phyloP scores from a whole-genome alignment of 2,113 vertebrate species.

The Caranx melampygus region DNA sequence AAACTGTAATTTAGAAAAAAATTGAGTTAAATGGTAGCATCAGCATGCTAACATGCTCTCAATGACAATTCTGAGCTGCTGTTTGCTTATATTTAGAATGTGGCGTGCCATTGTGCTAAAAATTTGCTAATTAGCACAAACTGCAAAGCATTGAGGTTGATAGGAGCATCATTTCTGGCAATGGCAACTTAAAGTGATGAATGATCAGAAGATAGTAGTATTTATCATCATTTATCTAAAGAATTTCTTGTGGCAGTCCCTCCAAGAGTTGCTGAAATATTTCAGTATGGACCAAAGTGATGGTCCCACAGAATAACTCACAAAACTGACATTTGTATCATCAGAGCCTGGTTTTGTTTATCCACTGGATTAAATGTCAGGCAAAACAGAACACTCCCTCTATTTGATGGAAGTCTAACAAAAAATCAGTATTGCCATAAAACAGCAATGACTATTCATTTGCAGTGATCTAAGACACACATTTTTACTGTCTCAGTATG shows the following conservation, averaged over 20 bases:
- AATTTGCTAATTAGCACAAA: neutral
- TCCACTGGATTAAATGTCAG: neutral
- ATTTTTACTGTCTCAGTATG: neutral
- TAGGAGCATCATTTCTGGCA: too few relatives aligned
- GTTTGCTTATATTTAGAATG: neutral
- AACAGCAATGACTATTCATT: slow-evolving; percentile 27
- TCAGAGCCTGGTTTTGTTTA: neutral
- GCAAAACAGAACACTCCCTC: slow-evolving; percentile 8
- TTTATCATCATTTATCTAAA: neutral
- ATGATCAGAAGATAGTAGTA: neutral
- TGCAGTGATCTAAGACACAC: slow-evolving; percentile 28
- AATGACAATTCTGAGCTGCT: neutral
- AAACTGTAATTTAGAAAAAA: neutral
- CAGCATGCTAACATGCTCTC: neutral
- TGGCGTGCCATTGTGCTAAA: neutral
- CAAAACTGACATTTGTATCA: neutral
- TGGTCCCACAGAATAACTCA: neutral
- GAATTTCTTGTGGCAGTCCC: neutral
- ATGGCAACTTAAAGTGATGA: too few relatives aligned
- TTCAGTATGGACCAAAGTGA: neutral
- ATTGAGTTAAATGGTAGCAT: neutral
- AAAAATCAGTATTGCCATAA: slow-evolving; percentile 4
- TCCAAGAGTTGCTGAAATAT: neutral
- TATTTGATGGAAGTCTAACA: neutral
- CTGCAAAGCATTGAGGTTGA: neutral